Conservation (phyloP, 2,113 vertebrate species). For the Odontophorus gujanensis region DNA sequence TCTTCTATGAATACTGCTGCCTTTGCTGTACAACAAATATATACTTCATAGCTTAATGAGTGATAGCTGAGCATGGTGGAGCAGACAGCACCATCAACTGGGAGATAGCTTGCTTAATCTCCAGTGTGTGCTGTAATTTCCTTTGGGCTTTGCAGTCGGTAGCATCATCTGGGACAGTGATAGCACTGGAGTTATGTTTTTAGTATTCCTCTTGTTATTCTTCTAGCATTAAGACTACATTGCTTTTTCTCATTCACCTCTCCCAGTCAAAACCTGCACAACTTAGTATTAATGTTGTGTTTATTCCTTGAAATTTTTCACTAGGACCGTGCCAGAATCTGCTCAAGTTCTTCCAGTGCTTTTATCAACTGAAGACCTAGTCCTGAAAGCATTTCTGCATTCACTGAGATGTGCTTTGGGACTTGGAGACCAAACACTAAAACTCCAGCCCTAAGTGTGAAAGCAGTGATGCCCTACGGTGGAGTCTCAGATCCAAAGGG, state of each 20-base stretch:
- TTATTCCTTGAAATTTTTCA: background rate
- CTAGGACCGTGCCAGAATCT: background rate
- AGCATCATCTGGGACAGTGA: conserved; percentile 32
- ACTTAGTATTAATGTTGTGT: background rate
- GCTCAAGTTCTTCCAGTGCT: background rate
- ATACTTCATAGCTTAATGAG: background rate
- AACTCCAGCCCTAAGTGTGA: background rate
- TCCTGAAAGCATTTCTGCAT: background rate
- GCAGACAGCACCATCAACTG: background rate
- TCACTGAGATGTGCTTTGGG: background rate
- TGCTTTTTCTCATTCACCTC: background rate
- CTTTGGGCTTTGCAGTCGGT: background rate
- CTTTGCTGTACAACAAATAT: background rate
- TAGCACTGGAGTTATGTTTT: background rate
- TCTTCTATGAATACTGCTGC: background rate
- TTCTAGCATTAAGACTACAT: rapidly evolving
- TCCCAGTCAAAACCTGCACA: background rate
- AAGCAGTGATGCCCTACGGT: background rate
- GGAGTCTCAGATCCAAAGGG: background rate
- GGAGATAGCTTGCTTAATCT: conserved; percentile 44
- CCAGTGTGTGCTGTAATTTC: conserved; percentile 12
- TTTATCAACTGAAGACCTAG: background rate
- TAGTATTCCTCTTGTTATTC: background rate
- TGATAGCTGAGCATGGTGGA: background rate
- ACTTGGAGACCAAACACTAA: rapidly evolving